These are phyloP conservation scores for Seira musarum DNA, from an alignment of 2,888 invertebrate species.

Conservation along the genomic window DNA sequence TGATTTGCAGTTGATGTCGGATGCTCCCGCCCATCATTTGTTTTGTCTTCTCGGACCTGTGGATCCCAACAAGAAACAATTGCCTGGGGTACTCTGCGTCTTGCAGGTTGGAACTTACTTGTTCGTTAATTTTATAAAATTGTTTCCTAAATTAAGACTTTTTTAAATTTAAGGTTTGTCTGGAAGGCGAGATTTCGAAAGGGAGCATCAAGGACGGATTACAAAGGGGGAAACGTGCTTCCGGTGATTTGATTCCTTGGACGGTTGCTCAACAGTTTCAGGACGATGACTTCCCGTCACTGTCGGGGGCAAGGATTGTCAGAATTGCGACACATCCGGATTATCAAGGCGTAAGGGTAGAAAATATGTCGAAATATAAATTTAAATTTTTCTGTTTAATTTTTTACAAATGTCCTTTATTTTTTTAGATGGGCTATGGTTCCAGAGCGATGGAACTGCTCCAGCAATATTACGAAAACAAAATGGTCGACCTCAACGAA, in stretches of 20 bases:
- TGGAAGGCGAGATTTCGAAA: slow-evolving; percentile 79
- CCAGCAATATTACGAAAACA: slow-evolving; percentile 90
- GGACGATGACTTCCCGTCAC: slow-evolving; percentile 92
- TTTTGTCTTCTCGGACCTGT: slow-evolving; percentile 95
- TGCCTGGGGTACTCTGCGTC: slow-evolving; percentile 96
- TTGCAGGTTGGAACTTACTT: too few relatives aligned
- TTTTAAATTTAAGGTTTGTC: slow-evolving; percentile 78
- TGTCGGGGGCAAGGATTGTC: slow-evolving; percentile 92
- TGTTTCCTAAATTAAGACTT: too few relatives aligned
- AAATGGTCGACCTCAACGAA: slow-evolving; percentile 82
- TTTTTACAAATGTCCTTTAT: slow-evolving; percentile 10
- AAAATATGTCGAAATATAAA: background rate
- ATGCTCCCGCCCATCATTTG: slow-evolving; percentile 98
- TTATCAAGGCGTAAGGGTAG: slow-evolving; percentile 83
- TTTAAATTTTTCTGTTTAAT: slow-evolving; percentile 37
- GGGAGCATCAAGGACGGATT: slow-evolving; percentile 84
- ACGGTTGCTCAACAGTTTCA: slow-evolving; percentile 97
- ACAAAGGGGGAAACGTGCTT: slow-evolving; percentile 89
- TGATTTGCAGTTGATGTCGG: slow-evolving; percentile 97
- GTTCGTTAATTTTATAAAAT: too few relatives aligned
- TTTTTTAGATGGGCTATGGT: slow-evolving; percentile 96
- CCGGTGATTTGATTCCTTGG: slow-evolving; percentile 99
- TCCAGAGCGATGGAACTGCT: slow-evolving; percentile 87
- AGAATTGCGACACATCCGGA: slow-evolving; percentile 99
- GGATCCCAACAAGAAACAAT: slow-evolving; percentile 77